Evolutionary conservation across 2,888 invertebrate species (phyloP), one percentile per base, ranked within the genome.

Genomic region (Pyrochroa serraticornis): DNA sequence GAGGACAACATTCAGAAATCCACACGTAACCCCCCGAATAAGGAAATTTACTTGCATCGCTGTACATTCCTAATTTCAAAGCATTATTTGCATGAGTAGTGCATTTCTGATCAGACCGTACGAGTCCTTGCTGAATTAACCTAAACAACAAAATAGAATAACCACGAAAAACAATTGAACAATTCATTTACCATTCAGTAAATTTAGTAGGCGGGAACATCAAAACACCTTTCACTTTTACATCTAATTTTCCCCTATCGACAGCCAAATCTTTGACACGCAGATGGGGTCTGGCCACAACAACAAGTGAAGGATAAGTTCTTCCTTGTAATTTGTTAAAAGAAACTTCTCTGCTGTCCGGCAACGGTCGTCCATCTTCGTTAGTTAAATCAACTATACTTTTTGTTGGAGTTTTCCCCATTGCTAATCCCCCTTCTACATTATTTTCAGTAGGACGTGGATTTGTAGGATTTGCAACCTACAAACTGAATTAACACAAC

Each of bases 21-120:
- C 94, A 94, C 1, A 94, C 93, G 73, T 94, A 94, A 33, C 94
- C 94, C 0, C 94, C 94, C 0, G 92, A 92, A 76, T 89, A 92
- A 0, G 92, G 92, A 75, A 93, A 93, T 67, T 92, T 92, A 0
- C 88, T 85, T 0, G 88, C 89, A 75, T 94, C 93, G 0, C 91
- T 92, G 77, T 92, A 93, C 87, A 93, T 92, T 46, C 91, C 89
- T 5, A 94, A 79, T 74, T 93, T 93, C 0, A 93, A 81, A 67
- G 89, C 89, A 59, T 83, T 85, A 46, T 83, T 82, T 1, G 84
- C 77, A 75, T 93, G 93, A 47, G 87, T 79, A 0, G 83, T 81
- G 71, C 94, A 93, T 75, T 84, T 85, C 75, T 93, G 93, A 71
- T 92, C 92, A 0, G 91, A 88, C 33, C 89, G 83, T 1, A 94